A percentile compares a stretch with the other conserved stretches of the same genome.
Conservation (phyloP, 2,888 invertebrate genomes). For the Galeruca laticollis region DNA sequence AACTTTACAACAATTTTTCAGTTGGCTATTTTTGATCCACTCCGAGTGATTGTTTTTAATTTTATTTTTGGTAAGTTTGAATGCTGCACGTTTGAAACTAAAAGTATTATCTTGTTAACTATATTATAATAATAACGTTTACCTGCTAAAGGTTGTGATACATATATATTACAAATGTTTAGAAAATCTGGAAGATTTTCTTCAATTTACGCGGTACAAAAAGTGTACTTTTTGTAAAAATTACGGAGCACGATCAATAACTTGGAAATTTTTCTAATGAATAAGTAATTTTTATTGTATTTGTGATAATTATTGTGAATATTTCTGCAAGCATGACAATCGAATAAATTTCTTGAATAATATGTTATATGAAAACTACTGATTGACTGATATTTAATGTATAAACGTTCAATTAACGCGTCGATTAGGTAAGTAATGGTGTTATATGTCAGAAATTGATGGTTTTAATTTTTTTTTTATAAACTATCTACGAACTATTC, state of each 20-base stretch:
- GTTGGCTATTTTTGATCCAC: not conserved
- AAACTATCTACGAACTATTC: no score
- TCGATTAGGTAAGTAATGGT: no score
- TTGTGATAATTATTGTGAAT: not conserved
- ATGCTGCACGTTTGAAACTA: slow-evolving; percentile 34
- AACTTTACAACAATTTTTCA: no score
- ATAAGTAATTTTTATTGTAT: not conserved
- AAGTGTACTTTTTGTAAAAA: slow-evolving; percentile 23
- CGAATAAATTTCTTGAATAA: not conserved
- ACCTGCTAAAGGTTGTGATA: slow-evolving; percentile 37
- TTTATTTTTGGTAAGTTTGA: slow-evolving; percentile 20
- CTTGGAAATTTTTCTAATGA: not conserved
- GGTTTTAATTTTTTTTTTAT: no score
- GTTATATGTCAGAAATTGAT: not conserved
- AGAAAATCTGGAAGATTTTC: slow-evolving; percentile 29
- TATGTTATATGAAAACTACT: not conserved
- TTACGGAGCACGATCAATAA: slow-evolving; percentile 22
- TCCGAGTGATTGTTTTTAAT: slow-evolving; percentile 11
- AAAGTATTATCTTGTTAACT: slow-evolving; percentile 32
- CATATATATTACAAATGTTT: slow-evolving; percentile 10
- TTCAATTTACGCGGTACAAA: slow-evolving; percentile 21
- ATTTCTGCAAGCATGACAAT: not conserved
- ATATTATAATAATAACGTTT: slow-evolving; percentile 30
- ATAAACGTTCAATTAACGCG: not conserved
- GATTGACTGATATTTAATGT: not conserved